phyloP scores from a whole-genome alignment of 2,888 invertebrate genomes.

The Caenorhabditis auriculariae region DNA sequence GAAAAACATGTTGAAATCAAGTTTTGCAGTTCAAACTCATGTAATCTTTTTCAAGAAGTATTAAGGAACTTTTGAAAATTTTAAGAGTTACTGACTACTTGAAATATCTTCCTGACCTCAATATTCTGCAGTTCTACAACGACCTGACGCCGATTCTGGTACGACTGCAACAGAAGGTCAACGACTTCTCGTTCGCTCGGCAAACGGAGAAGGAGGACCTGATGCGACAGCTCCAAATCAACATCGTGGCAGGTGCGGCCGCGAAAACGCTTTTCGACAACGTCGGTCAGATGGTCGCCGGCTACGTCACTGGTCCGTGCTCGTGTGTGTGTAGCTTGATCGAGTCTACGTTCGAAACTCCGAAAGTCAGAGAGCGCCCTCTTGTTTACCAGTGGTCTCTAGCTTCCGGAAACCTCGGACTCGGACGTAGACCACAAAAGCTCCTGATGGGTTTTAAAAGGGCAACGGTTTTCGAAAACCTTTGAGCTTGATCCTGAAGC shows the following conservation, averaged over 20 bases:
- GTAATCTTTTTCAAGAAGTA: not conserved
- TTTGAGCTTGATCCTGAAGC: too few relatives aligned
- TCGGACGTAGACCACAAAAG: too few relatives aligned
- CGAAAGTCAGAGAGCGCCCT: too few relatives aligned
- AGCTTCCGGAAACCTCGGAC: too few relatives aligned
- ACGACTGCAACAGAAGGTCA: slow-evolving; percentile 92
- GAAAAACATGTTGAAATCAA: too few relatives aligned
- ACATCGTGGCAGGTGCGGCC: slow-evolving; percentile 43
- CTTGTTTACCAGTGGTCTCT: too few relatives aligned
- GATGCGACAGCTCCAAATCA: slow-evolving; percentile 81
- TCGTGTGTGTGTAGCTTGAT: too few relatives aligned
- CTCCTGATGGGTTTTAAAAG: too few relatives aligned
- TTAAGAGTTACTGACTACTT: not conserved
- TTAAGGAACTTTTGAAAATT: not conserved
- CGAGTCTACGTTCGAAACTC: too few relatives aligned
- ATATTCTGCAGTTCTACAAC: slow-evolving; percentile 69
- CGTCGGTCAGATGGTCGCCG: slow-evolving; percentile 4
- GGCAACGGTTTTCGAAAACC: too few relatives aligned
- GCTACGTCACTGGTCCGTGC: too few relatives aligned
- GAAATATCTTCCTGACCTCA: not conserved
- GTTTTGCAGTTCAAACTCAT: too few relatives aligned
- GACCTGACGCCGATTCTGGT: slow-evolving; percentile 79
- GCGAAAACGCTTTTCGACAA: slow-evolving; percentile 26
- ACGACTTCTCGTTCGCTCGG: slow-evolving; percentile 96
- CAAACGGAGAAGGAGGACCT: slow-evolving; percentile 98